Evolutionary conservation across 2,113 vertebrate species (phyloP), one percentile per base, ranked within the genome.

Genomic region (Thalassarche chlororhynchos): DNA sequence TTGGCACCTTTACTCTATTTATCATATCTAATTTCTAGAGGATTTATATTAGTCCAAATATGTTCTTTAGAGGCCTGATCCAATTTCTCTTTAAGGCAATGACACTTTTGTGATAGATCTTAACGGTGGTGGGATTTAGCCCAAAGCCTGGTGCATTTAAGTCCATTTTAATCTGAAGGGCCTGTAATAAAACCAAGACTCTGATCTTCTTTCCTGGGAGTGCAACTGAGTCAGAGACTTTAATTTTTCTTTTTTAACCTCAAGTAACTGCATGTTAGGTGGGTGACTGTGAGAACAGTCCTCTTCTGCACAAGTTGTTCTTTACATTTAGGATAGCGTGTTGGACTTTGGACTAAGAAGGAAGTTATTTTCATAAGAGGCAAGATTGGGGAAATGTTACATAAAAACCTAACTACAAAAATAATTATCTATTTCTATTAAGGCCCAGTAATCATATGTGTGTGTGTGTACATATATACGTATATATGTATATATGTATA

Each of bases 21-120:
- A 93, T 95, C 91, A 60, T 85, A 90, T 64, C 58, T 91, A 65
- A 90, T 95, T 96, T 93, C 84, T 70, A 85, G 44, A 80, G 89
- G 81, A 77, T 95, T 93, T 97, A 58, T 88, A 77, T 91, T 80
- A 94, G 81, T 83, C 58, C 51, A 84, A 83, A 88, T 81, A 71
- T 47, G 51, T 85, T 93, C 89, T 91, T 89, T 57, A 94, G 54
- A 87, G 66, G 54, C 60, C 38, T 1, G 0, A 76, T 95, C 54
- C 87, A 96, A 95, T 91, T 96, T 93, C 78, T 77, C 40, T 77
- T 93, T 74, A 93, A 87, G 64, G 70, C 60, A 58, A 36, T 60
- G 64, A 20, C 87, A 96, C 84, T 91, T 94, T 47, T 7, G 10
- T 89, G 64, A 85, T 80, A 90, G 84, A 51, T 62, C 64, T 88